A percentile compares a stretch with the other conserved stretches of the same genome.
Evolutionary conservation across 2,888 invertebrate species (phyloP).

Genomic region (Lepidochrysops patricia): DNA sequence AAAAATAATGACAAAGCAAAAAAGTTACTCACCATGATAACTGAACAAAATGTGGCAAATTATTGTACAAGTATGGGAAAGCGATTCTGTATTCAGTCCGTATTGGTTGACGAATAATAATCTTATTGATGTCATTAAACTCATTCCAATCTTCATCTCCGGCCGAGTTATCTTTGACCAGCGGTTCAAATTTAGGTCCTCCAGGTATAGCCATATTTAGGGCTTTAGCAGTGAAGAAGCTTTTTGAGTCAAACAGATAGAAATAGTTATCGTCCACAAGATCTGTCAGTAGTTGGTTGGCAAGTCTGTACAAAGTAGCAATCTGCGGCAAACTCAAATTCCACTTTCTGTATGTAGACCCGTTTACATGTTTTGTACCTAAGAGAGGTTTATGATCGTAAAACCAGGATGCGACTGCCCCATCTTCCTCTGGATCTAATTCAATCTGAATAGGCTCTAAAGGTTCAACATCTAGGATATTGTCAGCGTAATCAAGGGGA

Average conservation of each 20-base stretch:
- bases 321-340: constrained; percentile 96
- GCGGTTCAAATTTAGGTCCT: constrained; percentile 99
- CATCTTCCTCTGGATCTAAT: constrained; percentile 95
- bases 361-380: constrained; percentile 95
- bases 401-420: constrained; percentile 95
- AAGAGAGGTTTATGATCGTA: constrained; percentile 98
- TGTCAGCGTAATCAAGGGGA: constrained; percentile 98
- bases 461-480: constrained; percentile 98
- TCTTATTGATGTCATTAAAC: constrained; percentile 99
- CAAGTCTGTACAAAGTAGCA: constrained; percentile 97
- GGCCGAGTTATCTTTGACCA: constrained; percentile 97
- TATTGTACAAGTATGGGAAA: constrained; percentile 99
- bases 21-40: constrained; percentile 91
- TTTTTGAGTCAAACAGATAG: constrained; percentile 98
- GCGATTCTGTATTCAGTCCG: constrained; percentile 99
- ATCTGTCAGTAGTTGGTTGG: constrained; percentile 97
- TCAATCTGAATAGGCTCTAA: constrained; percentile 99
- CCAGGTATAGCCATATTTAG: constrained; percentile 99
- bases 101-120: constrained; percentile 98
- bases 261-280: constrained; percentile 99
- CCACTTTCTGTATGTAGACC: constrained; percentile 97
- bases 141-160: constrained; percentile 99
- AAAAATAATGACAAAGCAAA: too few relatives aligned
- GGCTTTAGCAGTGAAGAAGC: constrained; percentile 99
- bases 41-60: constrained; percentile 98